These are phyloP conservation scores for Pangasius krempfi DNA, from an alignment of 2,797 vertebrate genomes.

Conservation along the genomic window DNA sequence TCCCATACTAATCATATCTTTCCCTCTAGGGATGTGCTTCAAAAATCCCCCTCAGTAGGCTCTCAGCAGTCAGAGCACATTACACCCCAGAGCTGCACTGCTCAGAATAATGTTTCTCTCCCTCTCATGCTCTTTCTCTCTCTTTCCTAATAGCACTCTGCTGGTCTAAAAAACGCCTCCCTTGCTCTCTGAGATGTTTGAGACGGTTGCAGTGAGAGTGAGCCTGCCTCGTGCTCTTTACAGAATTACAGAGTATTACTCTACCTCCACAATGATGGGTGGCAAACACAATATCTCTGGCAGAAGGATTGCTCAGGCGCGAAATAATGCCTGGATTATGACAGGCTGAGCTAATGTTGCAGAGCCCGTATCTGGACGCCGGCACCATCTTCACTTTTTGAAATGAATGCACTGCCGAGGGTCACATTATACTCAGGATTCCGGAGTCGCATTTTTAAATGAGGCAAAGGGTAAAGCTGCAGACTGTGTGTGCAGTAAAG, in stretches of 20 bases:
- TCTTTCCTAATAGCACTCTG: conserved; percentile 32
- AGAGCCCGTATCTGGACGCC: conserved; percentile 27
- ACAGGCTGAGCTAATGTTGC: conserved; percentile 48
- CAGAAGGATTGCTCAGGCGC: conserved; percentile 30
- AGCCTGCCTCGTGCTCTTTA: conserved; percentile 16
- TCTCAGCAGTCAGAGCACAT: conserved; percentile 56
- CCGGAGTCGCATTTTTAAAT: conserved; percentile 27
- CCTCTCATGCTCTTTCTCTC: conserved; percentile 20
- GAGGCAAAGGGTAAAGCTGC: conserved; percentile 30
- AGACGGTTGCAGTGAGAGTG: conserved; percentile 18
- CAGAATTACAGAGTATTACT: conserved; percentile 41
- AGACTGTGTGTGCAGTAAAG: conserved; percentile 48
- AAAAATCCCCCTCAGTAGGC: conserved; percentile 56
- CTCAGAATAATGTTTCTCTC: conserved; percentile 52
- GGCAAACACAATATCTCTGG: conserved; percentile 37
- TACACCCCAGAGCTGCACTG: conserved; percentile 42
- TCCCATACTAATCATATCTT: conserved; percentile 60
- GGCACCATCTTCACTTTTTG: conserved; percentile 16
- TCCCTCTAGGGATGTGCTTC: conserved; percentile 49
- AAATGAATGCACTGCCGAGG: neutral
- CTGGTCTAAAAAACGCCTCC: conserved; percentile 30
- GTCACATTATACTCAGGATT: conserved; percentile 23
- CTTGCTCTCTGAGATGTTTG: conserved; percentile 34
- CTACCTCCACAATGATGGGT: conserved; percentile 42
- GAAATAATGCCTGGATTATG: conserved; percentile 43